Base-by-base conservation (phyloP, 2,888 invertebrate species). In the Scaptomyza parva region DNA sequence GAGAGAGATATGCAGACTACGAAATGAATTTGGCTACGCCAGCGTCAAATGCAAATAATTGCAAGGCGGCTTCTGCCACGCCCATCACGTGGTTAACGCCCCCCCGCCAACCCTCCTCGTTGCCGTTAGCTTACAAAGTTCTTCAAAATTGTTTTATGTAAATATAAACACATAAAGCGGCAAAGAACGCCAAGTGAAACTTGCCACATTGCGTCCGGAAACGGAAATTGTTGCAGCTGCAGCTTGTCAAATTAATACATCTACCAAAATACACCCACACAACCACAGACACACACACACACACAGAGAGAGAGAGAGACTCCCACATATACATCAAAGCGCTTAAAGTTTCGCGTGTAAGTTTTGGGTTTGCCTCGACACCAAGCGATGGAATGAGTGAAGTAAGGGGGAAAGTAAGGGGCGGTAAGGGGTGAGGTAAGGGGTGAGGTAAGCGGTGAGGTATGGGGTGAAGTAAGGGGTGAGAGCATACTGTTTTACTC, bases 181-280 rank as follows among this genome's bases (percentile, higher is more conserved):
- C 26, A 24, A 24, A 26, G 52, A 61, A 45, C 45, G 35, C 35
- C 11, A 40, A 55, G 52, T 52, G 33, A 45, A 65, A 77, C 44
- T 75, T 64, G 65, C 72, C 44, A 66, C 53, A n/a, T n/a, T 65
- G 70, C 68, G 63, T 70, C 70, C 81, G 84, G 86, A 85, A 84
- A 68, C 75, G 84, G 84, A 85, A 85, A 84, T 86, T 85, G 86
- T 84, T 84, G 84, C 84, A 84, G 81, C 73, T 81, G 81, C 81
- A 75, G 47, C 71, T 76, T 66, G 71, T 70, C 84, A 84, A 79
- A 73, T 69, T 68, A 79, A 77, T 79, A 70, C 70, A 62, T 43
- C 60, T 22, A 69, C 62, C 47, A 40, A 41, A 41, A 53, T n/a
- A 33, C 47, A 41, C 35, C 40, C 39, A 47, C 22, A 35, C n/a